Conservation (phyloP, 2,113 vertebrate genomes). For the Phaethornis superciliosus region DNA sequence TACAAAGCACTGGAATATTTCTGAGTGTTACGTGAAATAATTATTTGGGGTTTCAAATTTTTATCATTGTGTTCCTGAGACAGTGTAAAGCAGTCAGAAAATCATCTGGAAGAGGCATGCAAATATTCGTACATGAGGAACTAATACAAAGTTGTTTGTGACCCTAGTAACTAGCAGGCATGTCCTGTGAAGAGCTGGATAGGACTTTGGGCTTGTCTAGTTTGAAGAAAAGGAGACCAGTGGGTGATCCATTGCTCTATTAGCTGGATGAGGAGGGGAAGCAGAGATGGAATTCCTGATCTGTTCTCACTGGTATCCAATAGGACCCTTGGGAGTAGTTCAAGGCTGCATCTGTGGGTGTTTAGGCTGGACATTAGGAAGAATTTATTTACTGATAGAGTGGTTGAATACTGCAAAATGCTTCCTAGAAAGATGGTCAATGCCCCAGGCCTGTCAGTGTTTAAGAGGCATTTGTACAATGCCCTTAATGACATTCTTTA, state of each 20-base stretch:
- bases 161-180: not conserved
- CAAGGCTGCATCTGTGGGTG: not conserved
- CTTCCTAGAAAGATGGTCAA: not conserved
- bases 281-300: not conserved
- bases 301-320: not conserved
- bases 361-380: not conserved
- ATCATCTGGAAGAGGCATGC: not conserved
- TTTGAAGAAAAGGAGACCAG: not conserved
- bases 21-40: not conserved
- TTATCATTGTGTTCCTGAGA: not conserved
- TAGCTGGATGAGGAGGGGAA: not conserved
- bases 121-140: not conserved
- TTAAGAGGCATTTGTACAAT: not conserved
- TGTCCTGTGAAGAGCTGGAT: not conserved
- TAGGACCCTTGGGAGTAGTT: not conserved
- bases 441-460: not conserved
- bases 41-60: not conserved
- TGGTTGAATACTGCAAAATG: not conserved
- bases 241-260: not conserved
- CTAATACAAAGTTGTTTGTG: not conserved
- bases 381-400: not conserved
- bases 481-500: not conserved
- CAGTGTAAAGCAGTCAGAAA: not conserved
- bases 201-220: not conserved
- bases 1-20: not conserved